These are phyloP conservation scores for Fistularia tabacaria DNA, from an alignment of 2,797 vertebrate genomes.

Conservation along the genomic window DNA sequence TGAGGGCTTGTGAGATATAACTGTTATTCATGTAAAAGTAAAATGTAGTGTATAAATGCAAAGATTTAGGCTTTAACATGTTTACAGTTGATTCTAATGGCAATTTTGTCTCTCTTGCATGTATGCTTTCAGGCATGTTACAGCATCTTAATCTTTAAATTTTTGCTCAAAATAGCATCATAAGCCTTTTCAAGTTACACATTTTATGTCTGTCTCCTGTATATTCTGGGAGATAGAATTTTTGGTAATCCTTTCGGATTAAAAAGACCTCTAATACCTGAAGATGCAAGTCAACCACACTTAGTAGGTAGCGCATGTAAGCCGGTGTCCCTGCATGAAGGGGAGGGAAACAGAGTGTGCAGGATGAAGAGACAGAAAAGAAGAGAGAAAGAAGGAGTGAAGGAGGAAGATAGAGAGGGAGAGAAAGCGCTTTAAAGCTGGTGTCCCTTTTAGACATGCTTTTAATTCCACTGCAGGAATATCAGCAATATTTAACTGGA, in stretches of 20 bases:
- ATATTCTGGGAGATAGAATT: conserved; percentile 55
- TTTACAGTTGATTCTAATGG: neutral
- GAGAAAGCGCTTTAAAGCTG: conserved; percentile 57
- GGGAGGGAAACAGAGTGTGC: conserved; percentile 37
- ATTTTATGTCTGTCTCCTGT: conserved; percentile 39
- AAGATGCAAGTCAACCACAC: conserved; percentile 56
- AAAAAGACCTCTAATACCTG: conserved; percentile 60
- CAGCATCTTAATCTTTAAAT: conserved; percentile 40
- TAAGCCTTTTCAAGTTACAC: conserved; percentile 46
- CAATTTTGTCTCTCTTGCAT: conserved; percentile 9
- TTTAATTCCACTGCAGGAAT: conserved; percentile 81
- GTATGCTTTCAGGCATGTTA: conserved; percentile 28
- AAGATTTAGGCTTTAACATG: neutral
- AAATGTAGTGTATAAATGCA: too few relatives aligned
- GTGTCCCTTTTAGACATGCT: conserved; percentile 76
- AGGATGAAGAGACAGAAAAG: conserved; percentile 38
- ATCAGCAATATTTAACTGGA: conserved; percentile 87
- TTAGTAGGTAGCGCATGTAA: conserved; percentile 60
- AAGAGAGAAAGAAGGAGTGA: conserved; percentile 15
- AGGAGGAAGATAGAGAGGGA: conserved; percentile 21
- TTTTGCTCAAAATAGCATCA: conserved; percentile 47
- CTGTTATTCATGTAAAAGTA: too few relatives aligned
- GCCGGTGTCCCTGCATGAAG: conserved; percentile 41
- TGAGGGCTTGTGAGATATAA: too few relatives aligned
- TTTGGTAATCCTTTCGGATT: conserved; percentile 63